phyloP scores from a whole-genome alignment of 23 tunicate species.

The Corella eumyota region DNA sequence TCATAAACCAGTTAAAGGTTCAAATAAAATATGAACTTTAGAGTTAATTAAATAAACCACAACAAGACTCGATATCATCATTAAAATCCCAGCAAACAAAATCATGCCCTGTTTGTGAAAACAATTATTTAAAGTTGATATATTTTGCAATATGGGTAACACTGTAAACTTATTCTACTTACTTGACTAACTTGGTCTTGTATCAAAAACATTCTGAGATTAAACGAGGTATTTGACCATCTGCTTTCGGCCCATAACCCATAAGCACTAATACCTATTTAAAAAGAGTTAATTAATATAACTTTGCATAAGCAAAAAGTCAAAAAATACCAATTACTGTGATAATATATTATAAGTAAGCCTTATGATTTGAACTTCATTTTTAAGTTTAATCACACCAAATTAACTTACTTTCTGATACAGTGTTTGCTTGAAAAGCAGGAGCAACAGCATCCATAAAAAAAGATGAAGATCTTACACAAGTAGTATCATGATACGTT shows the following conservation, averaged over 20 bases:
- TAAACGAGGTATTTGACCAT: slow-evolving; percentile 45
- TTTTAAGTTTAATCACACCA: too few species aligned
- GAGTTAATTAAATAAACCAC: slow-evolving; percentile 14
- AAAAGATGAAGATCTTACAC: slow-evolving; percentile 12
- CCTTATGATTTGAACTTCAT: too few species aligned
- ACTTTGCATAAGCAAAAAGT: background rate
- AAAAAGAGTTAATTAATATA: background rate
- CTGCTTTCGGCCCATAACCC: slow-evolving; percentile 73
- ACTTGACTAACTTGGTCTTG: slow-evolving; percentile 51
- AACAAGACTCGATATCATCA: slow-evolving; percentile 18
- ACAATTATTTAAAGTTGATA: background rate
- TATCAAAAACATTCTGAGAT: slow-evolving; percentile 33
- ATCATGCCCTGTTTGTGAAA: slow-evolving; percentile 23
- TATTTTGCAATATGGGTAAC: background rate
- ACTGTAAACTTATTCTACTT: background rate
- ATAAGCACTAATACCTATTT: slow-evolving; percentile 8
- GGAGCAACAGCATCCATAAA: slow-evolving; percentile 12
- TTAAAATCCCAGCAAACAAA: slow-evolving; percentile 40
- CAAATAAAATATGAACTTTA: too few species aligned
- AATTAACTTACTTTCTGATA: slow-evolving; percentile 1
- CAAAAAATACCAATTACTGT: background rate
- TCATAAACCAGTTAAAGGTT: too few species aligned
- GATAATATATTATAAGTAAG: too few species aligned
- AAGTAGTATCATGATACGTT: background rate
- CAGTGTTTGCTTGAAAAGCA: slow-evolving; percentile 1